Base-by-base conservation (phyloP, 2,797 vertebrate species). In the Sebastes diaconus region DNA sequence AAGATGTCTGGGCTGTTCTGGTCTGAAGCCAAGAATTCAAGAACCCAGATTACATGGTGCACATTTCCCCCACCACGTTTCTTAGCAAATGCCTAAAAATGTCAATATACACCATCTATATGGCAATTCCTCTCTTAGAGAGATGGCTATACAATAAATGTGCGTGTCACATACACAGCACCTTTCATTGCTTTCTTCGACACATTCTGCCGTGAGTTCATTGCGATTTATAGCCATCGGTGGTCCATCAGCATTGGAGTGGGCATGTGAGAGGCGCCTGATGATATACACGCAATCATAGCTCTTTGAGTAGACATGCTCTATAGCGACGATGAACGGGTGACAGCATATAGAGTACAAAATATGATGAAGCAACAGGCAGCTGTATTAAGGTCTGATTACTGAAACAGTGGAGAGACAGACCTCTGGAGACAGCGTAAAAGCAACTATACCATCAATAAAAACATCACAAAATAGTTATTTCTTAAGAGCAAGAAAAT, bases 21-120 rank as follows among this genome's bases (percentile, higher is more conserved):
- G 82, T 77, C 67, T 57, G 69, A 36, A 73, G 84, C 82, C 84
- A 74, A 83, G 64, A 81, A 78, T 10, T 67, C 7, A 84, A 9
- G 13, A 25, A 46, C 67, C 75, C 39, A 50, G 54, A 76, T 36
- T 77, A 68, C 22, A 71, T 16, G 4, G 29, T 27, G 6, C 8
- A 69, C 25, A 68, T 84, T 82, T 71, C 67, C 65, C 61, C 66
- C 25, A 42, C 18, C 6, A 10, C 13, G 71, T 83, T 83, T 81
- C 69, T 69, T 2, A 58, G 18, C n/a, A 46, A 54, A 61, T 3
- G 6, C 59, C 60, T 74, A 69, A 66, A 84, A 84, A 84, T 34
- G 59, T 46, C 46, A 61, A 73, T 74, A 27, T 13, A 39, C 50
- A 24, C 9, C 18, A 76, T 61, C 42, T 42, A 79, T 50, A 55